Evolutionary conservation across 2,888 invertebrate genomes (phyloP).

Genomic region (Oegoconia quadripuncta): DNA sequence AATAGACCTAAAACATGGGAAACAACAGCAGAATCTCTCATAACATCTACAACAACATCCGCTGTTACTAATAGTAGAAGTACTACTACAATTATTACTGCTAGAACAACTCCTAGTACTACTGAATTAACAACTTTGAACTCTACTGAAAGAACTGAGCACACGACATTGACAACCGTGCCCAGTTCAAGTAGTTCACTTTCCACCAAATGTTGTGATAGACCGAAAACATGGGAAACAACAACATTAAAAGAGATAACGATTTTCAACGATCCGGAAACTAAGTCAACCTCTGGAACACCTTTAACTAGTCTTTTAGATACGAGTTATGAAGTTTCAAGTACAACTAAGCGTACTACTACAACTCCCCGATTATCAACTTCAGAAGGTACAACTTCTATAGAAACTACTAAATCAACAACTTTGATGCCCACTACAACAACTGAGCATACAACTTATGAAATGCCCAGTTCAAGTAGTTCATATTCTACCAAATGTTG

Average conservation of each 20-base stretch:
- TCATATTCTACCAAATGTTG: not conserved
- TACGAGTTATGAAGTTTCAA: no score
- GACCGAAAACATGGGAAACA: slow-evolving; percentile 1
- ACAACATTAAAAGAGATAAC: not conserved
- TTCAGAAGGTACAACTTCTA: slow-evolving; percentile 4
- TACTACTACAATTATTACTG: no score
- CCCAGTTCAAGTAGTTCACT: not conserved
- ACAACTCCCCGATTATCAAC: not conserved
- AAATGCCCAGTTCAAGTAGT: not conserved
- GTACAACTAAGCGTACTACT: not conserved
- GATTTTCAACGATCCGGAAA: not conserved
- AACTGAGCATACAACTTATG: not conserved
- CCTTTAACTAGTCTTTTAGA: not conserved
- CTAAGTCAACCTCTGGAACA: not conserved
- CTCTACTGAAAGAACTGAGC: no score
- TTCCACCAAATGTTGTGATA: not conserved
- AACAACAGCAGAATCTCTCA: slow-evolving; percentile 19
- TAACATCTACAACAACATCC: no score
- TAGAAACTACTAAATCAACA: not conserved
- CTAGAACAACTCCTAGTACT: no score
- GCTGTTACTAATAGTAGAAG: no score
- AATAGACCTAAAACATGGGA: slow-evolving; percentile 30
- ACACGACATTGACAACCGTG: no score
- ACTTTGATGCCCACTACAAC: not conserved
- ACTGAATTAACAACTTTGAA: not conserved